Evolutionary conservation across 2,113 vertebrate genomes (phyloP), one percentile per base, ranked within the genome.

Genomic region (Heterotis niloticus): DNA sequence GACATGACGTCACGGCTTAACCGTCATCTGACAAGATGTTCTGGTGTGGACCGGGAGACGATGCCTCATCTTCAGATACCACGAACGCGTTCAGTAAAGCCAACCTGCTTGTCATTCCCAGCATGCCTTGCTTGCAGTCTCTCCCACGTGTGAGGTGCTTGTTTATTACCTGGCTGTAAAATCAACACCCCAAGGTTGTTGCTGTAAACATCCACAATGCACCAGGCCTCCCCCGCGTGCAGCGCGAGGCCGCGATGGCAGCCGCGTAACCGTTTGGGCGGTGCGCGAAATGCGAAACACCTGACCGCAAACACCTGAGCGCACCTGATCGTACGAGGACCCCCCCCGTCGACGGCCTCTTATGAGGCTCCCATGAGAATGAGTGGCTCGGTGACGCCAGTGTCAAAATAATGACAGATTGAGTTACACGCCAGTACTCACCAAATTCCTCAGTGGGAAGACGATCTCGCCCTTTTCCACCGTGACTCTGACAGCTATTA

Each of bases 381-480:
- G 76, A 54, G 7, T 26, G 23, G 20, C n/a, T 51, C 52, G 66
- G 23, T 28, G 24, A 67, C 76, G 28, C 23, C 44, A 17, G 64
- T 77, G 64, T 77, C 76, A 78, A 65, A 57, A 69, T 57, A 78
- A 52, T 17, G 51, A 29, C 24, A 59, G 52, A 78, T 78, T 57
- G 14, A 56, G 64, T 78, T 78, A 67, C 52, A 11, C 24, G 56
- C 26, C 18, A 51, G 7, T 18, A 34, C 65, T 26, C 51, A 56
- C 24, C 23, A 20, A 18, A 68, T 54, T 78, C 76, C 26, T 68
- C 64, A 57, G 64, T 69, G 26, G 64, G 76, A 29, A 59, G 7
- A 68, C 10, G 24, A 67, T 59, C 76, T 5, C 51, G 20, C n/a
- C 12, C 52, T 17, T 44, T 57, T n/a, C 71, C 24, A 16, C 56